These are phyloP conservation scores for Drosophila tropicalis DNA, from an alignment of 1,140 invertebrate genomes.

Conservation along the genomic window DNA sequence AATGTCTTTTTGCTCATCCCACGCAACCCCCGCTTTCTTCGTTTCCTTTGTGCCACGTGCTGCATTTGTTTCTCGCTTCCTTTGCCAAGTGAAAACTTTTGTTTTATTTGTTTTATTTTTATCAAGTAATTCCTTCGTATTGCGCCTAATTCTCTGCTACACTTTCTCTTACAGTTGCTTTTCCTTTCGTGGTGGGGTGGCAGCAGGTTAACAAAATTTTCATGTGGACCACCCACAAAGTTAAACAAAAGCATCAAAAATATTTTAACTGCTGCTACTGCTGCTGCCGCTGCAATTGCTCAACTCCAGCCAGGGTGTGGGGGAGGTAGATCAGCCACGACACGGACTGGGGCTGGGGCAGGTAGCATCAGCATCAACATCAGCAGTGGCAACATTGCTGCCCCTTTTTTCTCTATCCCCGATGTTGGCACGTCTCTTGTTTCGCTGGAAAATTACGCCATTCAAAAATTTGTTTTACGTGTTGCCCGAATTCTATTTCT, in stretches of 20 bases:
- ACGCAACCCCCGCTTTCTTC: background rate
- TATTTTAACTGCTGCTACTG: conserved; percentile 21
- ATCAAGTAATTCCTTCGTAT: conserved; percentile 67
- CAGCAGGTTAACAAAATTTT: conserved; percentile 15
- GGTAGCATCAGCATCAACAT: conserved; percentile 12
- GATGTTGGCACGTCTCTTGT: conserved; percentile 44
- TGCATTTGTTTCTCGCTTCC: conserved; percentile 22
- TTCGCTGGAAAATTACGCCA: conserved; percentile 65
- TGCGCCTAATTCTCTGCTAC: conserved; percentile 68
- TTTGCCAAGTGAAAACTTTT: conserved; percentile 55
- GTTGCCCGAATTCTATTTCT: conserved; percentile 32
- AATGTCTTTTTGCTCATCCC: too few relatives aligned
- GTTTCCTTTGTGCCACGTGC: conserved; percentile 34
- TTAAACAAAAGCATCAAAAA: conserved; percentile 65
- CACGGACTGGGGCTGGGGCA: background rate
- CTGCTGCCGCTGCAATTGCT: conserved; percentile 54
- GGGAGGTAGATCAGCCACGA: background rate
- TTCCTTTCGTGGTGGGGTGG: background rate
- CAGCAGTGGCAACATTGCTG: background rate
- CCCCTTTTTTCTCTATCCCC: background rate
- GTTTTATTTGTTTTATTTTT: conserved; percentile 71
- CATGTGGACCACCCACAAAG: conserved; percentile 40
- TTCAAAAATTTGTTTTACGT: conserved; percentile 74
- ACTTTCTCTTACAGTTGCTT: conserved; percentile 16
- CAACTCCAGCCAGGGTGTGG: conserved; percentile 28